Conservation (phyloP, 2,888 invertebrate species). For the Habroteleia sp. region DNA sequence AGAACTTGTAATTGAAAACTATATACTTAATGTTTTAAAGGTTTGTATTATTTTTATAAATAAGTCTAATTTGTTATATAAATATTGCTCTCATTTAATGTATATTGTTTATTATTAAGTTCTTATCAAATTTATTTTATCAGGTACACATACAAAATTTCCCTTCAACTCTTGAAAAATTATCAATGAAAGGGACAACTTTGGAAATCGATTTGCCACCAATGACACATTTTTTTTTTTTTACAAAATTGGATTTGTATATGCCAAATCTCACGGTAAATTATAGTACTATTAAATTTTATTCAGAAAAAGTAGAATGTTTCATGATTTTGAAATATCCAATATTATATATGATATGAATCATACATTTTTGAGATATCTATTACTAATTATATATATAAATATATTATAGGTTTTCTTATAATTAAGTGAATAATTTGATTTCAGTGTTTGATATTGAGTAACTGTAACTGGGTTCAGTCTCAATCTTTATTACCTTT, state of each 20-base stretch:
- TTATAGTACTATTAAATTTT: too few relatives aligned
- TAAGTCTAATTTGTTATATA: conserved; percentile 5
- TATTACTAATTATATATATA: too few relatives aligned
- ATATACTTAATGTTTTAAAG: conserved; percentile 82
- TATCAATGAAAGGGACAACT: conserved; percentile 83
- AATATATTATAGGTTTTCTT: too few relatives aligned
- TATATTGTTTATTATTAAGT: too few relatives aligned
- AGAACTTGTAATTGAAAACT: conserved; percentile 82
- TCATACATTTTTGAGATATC: too few relatives aligned
- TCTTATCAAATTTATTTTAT: too few relatives aligned
- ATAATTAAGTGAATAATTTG: too few relatives aligned
- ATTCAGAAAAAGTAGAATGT: too few relatives aligned
- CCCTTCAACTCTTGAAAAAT: conserved; percentile 84
- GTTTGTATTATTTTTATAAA: conserved; percentile 70
- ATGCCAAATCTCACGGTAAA: conserved; percentile 83
- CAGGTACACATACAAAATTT: conserved; percentile 86
- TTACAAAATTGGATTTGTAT: conserved; percentile 82
- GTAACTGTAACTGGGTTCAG: conserved; percentile 88
- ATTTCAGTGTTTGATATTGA: conserved; percentile 86
- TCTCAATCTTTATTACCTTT: conserved; percentile 88
- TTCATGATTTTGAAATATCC: too few relatives aligned
- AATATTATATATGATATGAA: too few relatives aligned
- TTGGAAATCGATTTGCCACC: conserved; percentile 79
- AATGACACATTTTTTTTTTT: conserved; percentile 82
- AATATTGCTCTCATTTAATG: conserved; percentile 3